These are phyloP conservation scores for Bos javanicus DNA, from an alignment of 2,113 vertebrate species.

Conservation along the genomic window DNA sequence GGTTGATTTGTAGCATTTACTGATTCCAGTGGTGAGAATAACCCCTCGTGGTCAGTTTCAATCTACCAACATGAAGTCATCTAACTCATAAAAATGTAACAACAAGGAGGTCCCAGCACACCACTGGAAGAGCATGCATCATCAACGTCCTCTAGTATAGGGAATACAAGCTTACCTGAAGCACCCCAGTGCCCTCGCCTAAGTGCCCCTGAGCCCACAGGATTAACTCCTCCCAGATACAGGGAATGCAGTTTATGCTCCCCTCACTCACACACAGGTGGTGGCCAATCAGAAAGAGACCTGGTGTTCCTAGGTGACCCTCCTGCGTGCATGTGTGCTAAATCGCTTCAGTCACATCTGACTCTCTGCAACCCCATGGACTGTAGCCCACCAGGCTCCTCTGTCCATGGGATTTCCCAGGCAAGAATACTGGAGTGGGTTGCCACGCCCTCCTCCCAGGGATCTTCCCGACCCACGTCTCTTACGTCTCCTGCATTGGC, in stretches of 20 bases:
- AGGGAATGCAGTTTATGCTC: background rate
- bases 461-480: background rate
- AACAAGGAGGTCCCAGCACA: background rate
- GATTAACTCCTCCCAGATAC: background rate
- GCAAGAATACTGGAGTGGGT: background rate
- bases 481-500: background rate
- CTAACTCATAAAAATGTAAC: background rate
- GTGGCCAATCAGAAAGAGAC: background rate
- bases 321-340: background rate
- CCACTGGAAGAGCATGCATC: background rate
- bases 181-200: background rate
- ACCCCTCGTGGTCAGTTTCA: background rate
- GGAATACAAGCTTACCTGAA: background rate
- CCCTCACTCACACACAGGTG: background rate
- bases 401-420: background rate
- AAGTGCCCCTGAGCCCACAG: background rate
- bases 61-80: background rate
- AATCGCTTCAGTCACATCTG: rapidly evolving
- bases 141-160: background rate
- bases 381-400: background rate
- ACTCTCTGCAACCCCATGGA: background rate
- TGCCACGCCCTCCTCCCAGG: background rate
- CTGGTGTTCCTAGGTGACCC: background rate
- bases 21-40: background rate
- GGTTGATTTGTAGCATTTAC: background rate